Evolutionary conservation across 1,140 invertebrate species (phyloP).

Genomic region (Heliconius eleuchia): DNA sequence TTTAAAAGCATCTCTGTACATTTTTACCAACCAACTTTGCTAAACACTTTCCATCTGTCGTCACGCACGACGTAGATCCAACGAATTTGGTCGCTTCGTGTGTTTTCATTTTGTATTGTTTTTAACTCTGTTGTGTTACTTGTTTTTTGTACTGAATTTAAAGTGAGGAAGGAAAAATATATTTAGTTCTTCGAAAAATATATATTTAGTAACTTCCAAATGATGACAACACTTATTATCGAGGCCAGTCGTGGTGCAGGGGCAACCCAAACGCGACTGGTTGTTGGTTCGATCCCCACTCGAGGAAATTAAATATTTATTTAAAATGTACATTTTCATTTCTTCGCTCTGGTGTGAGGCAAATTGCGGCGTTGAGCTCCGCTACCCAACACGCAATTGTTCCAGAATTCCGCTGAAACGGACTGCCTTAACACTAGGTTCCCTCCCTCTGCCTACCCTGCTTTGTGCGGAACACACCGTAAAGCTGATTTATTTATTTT

Average conservation of each 20-base stretch:
- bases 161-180: neutral
- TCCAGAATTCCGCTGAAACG: too few relatives aligned
- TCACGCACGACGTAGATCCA: slow-evolving; percentile 50
- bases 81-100: slow-evolving; percentile 45
- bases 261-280: too few relatives aligned
- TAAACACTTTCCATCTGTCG: slow-evolving; percentile 53
- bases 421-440: too few relatives aligned
- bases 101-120: slow-evolving; percentile 55
- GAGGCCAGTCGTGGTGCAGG: neutral
- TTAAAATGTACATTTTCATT: too few relatives aligned
- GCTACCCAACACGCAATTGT: too few relatives aligned
- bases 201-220: slow-evolving; percentile 28
- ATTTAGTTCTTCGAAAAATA: neutral
- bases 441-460: too few relatives aligned
- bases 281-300: too few relatives aligned
- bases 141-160: neutral
- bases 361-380: too few relatives aligned
- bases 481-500: too few relatives aligned
- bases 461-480: too few relatives aligned
- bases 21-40: slow-evolving; percentile 41
- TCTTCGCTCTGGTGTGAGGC: too few relatives aligned
- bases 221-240: slow-evolving; percentile 26
- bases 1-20: slow-evolving; percentile 49
- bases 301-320: too few relatives aligned
- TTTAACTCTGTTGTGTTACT: neutral